Percentiles rank a stretch among this genome's conserved stretches.
phyloP scores from a whole-genome alignment of 1,140 invertebrate species.

The Phortica variegata region DNA sequence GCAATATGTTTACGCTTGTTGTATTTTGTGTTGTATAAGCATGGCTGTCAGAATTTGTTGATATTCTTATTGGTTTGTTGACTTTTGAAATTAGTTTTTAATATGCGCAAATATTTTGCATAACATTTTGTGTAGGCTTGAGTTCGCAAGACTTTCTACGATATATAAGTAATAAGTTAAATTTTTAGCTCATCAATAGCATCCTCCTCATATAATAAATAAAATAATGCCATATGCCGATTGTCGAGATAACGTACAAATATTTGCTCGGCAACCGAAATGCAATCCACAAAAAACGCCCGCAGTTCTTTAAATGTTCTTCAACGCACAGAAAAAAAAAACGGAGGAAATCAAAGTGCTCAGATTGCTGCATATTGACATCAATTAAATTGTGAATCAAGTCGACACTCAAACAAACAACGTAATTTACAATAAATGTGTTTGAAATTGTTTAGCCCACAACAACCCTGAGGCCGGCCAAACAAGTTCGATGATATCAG shows the following conservation, averaged over 20 bases:
- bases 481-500: too few relatives aligned
- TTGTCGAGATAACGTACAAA: slow-evolving; percentile 21
- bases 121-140: slow-evolving; percentile 26
- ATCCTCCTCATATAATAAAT: too few relatives aligned
- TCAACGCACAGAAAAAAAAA: slow-evolving; percentile 20
- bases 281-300: slow-evolving; percentile 28
- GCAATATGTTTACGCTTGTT: background rate
- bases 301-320: background rate
- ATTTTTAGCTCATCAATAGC: too few relatives aligned
- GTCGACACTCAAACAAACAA: slow-evolving; percentile 52
- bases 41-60: slow-evolving; percentile 24
- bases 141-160: too few relatives aligned
- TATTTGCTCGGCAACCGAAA: slow-evolving; percentile 49
- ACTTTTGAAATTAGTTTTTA: slow-evolving; percentile 55
- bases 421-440: slow-evolving; percentile 55
- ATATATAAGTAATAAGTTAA: too few relatives aligned
- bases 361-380: slow-evolving; percentile 54
- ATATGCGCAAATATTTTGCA: slow-evolving; percentile 54
- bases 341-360: too few relatives aligned
- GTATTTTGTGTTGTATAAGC: too few relatives aligned
- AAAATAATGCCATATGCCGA: slow-evolving; percentile 43
- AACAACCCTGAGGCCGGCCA: too few relatives aligned
- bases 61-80: slow-evolving; percentile 53
- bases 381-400: slow-evolving; percentile 53
- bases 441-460: slow-evolving; percentile 24